Evolutionary conservation across 2,113 vertebrate genomes (phyloP).

Genomic region (Meleagris gallopavo): DNA sequence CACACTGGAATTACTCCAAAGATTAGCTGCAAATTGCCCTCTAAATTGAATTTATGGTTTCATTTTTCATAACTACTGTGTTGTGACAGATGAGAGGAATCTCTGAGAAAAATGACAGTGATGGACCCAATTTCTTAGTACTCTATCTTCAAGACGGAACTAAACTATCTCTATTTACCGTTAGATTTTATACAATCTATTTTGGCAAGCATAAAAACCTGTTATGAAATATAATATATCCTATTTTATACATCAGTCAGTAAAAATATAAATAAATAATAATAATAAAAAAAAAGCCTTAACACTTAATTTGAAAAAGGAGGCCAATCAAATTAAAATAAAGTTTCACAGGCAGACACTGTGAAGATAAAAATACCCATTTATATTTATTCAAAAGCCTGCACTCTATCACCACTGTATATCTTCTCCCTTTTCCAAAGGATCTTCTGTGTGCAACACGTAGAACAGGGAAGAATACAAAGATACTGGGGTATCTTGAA

Average conservation of each 20-base stretch:
- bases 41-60: slow-evolving; percentile 87
- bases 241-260: slow-evolving; percentile 22
- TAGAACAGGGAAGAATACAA: background rate
- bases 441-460: background rate
- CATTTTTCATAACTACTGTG: slow-evolving; percentile 84
- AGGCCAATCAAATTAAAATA: slow-evolving; percentile 45
- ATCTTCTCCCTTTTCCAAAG: slow-evolving; percentile 16
- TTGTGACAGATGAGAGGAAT: slow-evolving; percentile 82
- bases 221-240: slow-evolving; percentile 56
- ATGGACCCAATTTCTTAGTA: slow-evolving; percentile 74
- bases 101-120: slow-evolving; percentile 78
- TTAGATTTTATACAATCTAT: slow-evolving; percentile 69
- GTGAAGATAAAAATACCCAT: background rate
- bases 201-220: slow-evolving; percentile 76
- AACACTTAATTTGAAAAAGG: slow-evolving; percentile 29
- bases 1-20: slow-evolving; percentile 86
- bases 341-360: background rate
- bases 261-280: background rate
- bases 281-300: slow-evolving; percentile 8
- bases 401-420: background rate
- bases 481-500: background rate
- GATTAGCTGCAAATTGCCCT: slow-evolving; percentile 87
- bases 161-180: slow-evolving; percentile 71
- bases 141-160: slow-evolving; percentile 67
- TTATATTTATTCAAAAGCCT: slow-evolving; percentile 2